A percentile compares a stretch with the other conserved stretches of the same genome.
phyloP scores from a whole-genome alignment of 1,140 invertebrate species.

The Drosophila malerkotliana region DNA sequence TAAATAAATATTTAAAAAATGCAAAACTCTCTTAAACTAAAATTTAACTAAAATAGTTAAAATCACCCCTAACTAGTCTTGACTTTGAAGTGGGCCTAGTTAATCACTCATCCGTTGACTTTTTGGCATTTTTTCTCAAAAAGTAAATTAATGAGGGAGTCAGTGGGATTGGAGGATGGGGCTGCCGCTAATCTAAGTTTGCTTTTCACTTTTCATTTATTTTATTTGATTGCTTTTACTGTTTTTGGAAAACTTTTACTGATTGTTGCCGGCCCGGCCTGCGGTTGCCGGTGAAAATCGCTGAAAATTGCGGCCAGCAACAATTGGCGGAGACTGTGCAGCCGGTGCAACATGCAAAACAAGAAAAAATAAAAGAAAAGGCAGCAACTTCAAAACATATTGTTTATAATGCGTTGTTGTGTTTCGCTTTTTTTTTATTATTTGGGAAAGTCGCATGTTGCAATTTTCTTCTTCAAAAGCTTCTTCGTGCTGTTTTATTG shows the following conservation, averaged over 20 bases:
- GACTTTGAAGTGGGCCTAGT: background rate
- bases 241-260: slow-evolving; percentile 79
- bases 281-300: slow-evolving; percentile 73
- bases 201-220: slow-evolving; percentile 76
- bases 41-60: too few relatives aligned
- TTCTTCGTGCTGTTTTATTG: slow-evolving; percentile 33
- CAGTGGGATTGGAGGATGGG: slow-evolving; percentile 30
- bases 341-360: slow-evolving; percentile 74
- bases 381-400: slow-evolving; percentile 57
- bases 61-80: too few relatives aligned
- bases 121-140: slow-evolving; percentile 36
- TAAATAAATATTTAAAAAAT: too few relatives aligned
- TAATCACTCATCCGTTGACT: slow-evolving; percentile 6
- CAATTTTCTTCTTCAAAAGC: slow-evolving; percentile 53
- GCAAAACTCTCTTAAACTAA: too few relatives aligned
- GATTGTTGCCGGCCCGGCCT: slow-evolving; percentile 44
- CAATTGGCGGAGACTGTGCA: slow-evolving; percentile 46
- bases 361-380: slow-evolving; percentile 53
- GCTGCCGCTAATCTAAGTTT: slow-evolving; percentile 51
- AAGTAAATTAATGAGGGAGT: slow-evolving; percentile 56
- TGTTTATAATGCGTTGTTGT: slow-evolving; percentile 76
- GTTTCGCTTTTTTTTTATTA: slow-evolving; percentile 33
- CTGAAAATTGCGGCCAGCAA: slow-evolving; percentile 68
- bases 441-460: slow-evolving; percentile 80
- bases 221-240: slow-evolving; percentile 53